A percentile compares a stretch with the other conserved stretches of the same genome.
Evolutionary conservation across 2,113 vertebrate genomes (phyloP).

Genomic region (Microcebus ravelobensis): DNA sequence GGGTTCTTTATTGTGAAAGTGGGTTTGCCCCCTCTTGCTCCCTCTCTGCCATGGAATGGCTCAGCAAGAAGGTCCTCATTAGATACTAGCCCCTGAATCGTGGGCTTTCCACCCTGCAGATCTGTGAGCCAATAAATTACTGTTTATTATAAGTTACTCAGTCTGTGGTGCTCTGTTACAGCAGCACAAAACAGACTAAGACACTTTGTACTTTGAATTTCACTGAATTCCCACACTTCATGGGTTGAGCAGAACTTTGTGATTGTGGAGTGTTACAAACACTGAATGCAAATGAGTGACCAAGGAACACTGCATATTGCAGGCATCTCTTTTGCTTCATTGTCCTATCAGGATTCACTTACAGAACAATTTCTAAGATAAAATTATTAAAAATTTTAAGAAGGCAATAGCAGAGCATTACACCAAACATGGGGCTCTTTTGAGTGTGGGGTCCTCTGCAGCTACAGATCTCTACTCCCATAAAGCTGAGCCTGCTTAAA

Average conservation of each 20-base stretch:
- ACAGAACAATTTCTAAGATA: too few species aligned
- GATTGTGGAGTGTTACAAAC: not conserved
- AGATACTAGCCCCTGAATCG: not conserved
- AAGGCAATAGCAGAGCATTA: not conserved
- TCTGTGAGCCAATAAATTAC: not conserved
- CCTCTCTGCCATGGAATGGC: not conserved
- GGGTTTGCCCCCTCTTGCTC: not conserved
- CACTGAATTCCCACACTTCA: not conserved
- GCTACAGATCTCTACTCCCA: not conserved
- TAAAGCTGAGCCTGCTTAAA: not conserved
- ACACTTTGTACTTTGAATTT: not conserved
- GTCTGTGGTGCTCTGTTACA: not conserved
- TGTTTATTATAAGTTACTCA: not conserved
- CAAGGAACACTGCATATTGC: not conserved
- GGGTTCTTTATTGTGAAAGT: not conserved
- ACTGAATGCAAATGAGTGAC: not conserved
- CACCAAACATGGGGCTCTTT: not conserved
- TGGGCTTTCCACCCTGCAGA: not conserved
- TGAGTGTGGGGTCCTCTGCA: not conserved
- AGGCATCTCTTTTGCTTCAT: not conserved
- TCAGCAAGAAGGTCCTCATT: not conserved
- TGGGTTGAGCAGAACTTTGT: not conserved
- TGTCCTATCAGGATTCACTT: not conserved
- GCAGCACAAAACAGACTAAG: not conserved
- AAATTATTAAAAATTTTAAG: not conserved